Percentiles rank a stretch among this genome's conserved stretches.
Conservation (phyloP, 2,888 invertebrate species). For the Arctia plantaginis region DNA sequence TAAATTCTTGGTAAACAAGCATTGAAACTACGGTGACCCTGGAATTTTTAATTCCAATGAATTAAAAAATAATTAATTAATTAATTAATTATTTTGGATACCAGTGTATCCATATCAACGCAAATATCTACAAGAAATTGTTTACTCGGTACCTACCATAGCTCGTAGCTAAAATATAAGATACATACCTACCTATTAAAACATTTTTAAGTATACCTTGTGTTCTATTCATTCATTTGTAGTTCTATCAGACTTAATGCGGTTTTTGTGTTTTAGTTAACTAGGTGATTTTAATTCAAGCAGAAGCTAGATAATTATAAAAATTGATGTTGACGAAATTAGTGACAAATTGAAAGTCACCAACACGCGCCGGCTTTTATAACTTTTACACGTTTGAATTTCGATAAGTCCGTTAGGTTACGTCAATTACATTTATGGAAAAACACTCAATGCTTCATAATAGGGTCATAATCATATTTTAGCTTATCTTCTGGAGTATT, state of each 20-base stretch:
- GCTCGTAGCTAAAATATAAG: too few species aligned
- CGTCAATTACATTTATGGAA: neutral
- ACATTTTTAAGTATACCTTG: too few species aligned
- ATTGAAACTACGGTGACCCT: neutral
- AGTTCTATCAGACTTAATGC: neutral
- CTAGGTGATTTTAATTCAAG: neutral
- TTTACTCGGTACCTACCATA: too few species aligned
- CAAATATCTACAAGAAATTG: too few species aligned
- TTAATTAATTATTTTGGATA: too few species aligned
- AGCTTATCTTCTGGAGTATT: neutral
- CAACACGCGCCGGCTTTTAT: too few species aligned
- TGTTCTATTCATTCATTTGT: neutral
- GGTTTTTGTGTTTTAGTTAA: neutral
- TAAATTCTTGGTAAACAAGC: neutral
- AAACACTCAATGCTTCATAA: neutral
- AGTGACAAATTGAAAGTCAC: conserved; percentile 12
- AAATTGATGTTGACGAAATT: conserved; percentile 20
- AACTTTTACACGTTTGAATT: neutral
- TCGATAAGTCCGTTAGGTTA: neutral
- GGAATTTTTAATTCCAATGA: too few species aligned
- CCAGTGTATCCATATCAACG: too few species aligned
- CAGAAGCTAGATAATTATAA: too few species aligned
- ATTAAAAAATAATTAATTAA: too few species aligned
- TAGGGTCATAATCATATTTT: neutral
- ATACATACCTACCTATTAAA: too few species aligned